Evolutionary conservation across 2,888 invertebrate species (phyloP).

Genomic region (Uloborus plumipes): DNA sequence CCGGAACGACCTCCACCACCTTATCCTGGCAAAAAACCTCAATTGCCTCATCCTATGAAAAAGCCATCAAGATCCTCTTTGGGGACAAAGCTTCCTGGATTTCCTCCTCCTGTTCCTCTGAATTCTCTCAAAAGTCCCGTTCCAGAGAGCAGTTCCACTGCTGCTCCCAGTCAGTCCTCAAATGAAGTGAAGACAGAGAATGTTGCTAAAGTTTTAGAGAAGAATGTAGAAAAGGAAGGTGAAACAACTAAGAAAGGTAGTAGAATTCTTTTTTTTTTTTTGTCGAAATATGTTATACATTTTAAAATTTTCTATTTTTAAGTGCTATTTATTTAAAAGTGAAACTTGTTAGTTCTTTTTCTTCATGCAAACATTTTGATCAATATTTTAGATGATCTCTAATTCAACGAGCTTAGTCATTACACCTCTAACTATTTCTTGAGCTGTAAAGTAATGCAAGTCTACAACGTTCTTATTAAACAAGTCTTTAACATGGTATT

Average conservation of each 20-base stretch:
- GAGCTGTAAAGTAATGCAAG: too few relatives aligned
- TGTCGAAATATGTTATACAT: not conserved
- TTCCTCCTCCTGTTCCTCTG: conserved; percentile 1
- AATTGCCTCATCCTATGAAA: conserved; percentile 68
- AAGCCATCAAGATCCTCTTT: conserved; percentile 68
- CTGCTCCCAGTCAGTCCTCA: conserved; percentile 7
- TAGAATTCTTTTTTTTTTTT: not conserved
- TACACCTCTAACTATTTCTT: too few relatives aligned
- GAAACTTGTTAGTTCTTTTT: too few relatives aligned
- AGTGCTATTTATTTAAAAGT: not conserved
- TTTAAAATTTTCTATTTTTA: not conserved
- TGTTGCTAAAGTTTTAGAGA: conserved; percentile 2
- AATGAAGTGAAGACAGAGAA: conserved; percentile 16
- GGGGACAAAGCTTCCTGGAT: conserved; percentile 24
- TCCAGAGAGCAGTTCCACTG: conserved; percentile 10
- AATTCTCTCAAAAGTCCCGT: conserved; percentile 10
- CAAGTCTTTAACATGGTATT: too few relatives aligned
- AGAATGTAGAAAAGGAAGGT: not conserved
- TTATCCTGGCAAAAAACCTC: conserved; percentile 68
- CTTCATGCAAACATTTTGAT: too few relatives aligned
- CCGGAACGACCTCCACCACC: conserved; percentile 59
- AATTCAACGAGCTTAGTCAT: too few relatives aligned
- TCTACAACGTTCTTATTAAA: too few relatives aligned
- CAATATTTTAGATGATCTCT: too few relatives aligned
- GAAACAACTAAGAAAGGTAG: not conserved